phyloP scores from a whole-genome alignment of 2,888 invertebrate genomes.

The Conops quadrifasciatus region DNA sequence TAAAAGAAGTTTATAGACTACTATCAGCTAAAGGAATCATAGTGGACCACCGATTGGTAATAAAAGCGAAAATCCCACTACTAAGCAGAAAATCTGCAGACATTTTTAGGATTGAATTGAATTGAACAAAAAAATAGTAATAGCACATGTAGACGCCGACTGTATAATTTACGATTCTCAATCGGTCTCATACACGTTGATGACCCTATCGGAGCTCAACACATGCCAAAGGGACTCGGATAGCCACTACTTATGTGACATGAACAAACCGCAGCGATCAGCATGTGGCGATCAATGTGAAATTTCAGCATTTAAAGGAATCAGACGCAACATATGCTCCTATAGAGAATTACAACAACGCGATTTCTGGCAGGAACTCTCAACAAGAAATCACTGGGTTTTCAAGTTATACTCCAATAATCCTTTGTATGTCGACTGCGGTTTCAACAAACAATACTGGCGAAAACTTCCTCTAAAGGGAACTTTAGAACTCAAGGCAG shows the following conservation, averaged over 20 bases:
- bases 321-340: not conserved
- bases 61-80: conserved; percentile 23
- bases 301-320: conserved; percentile 10
- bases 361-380: conserved; percentile 1
- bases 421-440: not conserved
- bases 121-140: not conserved
- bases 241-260: not conserved
- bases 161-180: not conserved
- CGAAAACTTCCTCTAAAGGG: not conserved
- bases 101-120: not conserved
- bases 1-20: conserved; percentile 18
- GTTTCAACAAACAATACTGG: not conserved
- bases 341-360: not conserved
- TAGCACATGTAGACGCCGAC: not conserved
- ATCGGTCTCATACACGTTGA: conserved; percentile 1
- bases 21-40: conserved; percentile 26
- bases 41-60: conserved; percentile 22
- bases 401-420: not conserved
- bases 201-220: conserved; percentile 4
- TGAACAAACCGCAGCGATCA: not conserved
- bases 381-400: conserved; percentile 10
- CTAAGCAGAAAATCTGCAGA: conserved; percentile 22
- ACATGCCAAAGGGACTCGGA: not conserved
- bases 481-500: not conserved
- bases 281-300: not conserved